These are phyloP conservation scores for Sylvietta virens DNA, from an alignment of 2,113 vertebrate species.

Conservation along the genomic window DNA sequence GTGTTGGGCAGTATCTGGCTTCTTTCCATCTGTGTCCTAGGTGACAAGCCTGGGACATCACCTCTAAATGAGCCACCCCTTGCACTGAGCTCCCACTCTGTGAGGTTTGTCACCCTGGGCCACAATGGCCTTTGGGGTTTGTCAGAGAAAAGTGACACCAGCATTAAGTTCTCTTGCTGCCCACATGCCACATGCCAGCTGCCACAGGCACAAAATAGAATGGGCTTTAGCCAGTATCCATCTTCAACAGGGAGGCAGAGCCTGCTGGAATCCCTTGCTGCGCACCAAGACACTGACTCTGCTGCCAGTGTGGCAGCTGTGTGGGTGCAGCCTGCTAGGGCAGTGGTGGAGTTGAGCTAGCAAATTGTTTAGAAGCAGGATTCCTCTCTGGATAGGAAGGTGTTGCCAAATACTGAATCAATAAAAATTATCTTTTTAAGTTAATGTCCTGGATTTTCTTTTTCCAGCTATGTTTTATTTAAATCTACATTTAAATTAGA, in stretches of 20 bases:
- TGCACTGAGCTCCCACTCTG: background rate
- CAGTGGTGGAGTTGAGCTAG: background rate
- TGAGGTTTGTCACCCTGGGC: background rate
- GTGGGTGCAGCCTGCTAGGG: background rate
- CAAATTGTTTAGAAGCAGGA: background rate
- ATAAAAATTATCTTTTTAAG: background rate
- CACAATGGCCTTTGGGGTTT: background rate
- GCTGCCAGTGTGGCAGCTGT: background rate
- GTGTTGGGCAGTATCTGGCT: background rate
- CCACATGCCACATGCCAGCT: background rate
- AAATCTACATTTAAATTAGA: background rate
- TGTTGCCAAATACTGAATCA: background rate
- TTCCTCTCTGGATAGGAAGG: background rate
- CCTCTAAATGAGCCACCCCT: background rate
- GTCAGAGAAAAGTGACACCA: background rate
- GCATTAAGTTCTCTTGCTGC: background rate
- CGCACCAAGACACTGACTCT: background rate
- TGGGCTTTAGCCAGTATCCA: background rate
- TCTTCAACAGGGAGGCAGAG: background rate
- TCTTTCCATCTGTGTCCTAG: background rate
- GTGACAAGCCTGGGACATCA: background rate
- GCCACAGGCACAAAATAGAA: background rate
- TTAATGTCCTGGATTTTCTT: background rate
- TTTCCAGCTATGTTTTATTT: background rate
- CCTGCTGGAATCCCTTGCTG: background rate